A percentile compares a stretch with the other conserved stretches of the same genome.
Conservation (phyloP, 2,113 vertebrate genomes). For the Echinops telfairi region DNA sequence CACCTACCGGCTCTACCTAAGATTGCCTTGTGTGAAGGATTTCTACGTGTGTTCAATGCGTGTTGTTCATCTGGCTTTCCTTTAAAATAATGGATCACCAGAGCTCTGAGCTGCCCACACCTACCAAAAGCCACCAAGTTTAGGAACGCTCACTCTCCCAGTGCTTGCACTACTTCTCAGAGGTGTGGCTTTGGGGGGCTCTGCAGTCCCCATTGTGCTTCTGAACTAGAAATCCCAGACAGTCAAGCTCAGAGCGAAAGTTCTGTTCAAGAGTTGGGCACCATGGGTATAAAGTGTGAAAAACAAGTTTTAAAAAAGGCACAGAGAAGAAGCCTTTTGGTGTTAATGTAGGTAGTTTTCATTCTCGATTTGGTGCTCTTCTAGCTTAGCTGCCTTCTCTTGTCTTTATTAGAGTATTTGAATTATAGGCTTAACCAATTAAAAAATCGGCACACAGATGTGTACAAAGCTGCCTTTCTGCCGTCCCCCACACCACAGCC, state of each 20-base stretch:
- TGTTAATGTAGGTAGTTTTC: background rate
- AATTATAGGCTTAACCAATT: conserved; percentile 8
- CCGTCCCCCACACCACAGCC: background rate
- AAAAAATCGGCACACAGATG: background rate
- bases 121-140: background rate
- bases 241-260: background rate
- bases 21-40: conserved; percentile 39
- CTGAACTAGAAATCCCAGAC: background rate
- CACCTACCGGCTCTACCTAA: conserved; percentile 68
- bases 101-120: background rate
- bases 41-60: background rate
- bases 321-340: background rate
- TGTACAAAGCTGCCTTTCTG: background rate
- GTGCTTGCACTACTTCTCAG: background rate
- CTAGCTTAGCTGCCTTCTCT: background rate
- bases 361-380: conserved; percentile 34
- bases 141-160: background rate
- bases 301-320: background rate
- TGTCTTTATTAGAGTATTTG: background rate
- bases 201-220: background rate
- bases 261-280: background rate
- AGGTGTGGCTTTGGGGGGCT: background rate
- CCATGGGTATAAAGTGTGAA: background rate
- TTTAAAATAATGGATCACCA: background rate
- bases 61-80: conserved; percentile 16